Percentiles rank a stretch among this genome's conserved stretches.
Conservation (phyloP, 1,140 invertebrate species). For the Sesamia nonagrioides region DNA sequence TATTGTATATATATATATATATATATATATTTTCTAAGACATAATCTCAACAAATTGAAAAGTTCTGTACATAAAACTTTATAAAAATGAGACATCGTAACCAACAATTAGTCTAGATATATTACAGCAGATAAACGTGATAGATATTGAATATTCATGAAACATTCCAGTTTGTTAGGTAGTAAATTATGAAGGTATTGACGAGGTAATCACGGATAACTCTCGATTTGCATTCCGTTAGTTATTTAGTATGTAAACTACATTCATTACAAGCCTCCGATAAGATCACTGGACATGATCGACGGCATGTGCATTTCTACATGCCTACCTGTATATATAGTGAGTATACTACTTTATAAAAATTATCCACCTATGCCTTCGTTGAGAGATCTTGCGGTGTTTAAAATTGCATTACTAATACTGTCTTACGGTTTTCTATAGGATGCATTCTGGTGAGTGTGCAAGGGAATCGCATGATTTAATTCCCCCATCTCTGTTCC, state of each 20-base stretch:
- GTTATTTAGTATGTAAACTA: conserved; percentile 48
- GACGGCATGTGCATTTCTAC: conserved; percentile 55
- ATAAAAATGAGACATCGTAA: conserved; percentile 15
- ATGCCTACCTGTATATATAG: conserved; percentile 50
- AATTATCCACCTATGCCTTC: conserved; percentile 24
- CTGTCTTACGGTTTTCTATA: too few relatives aligned
- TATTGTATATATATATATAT: too few relatives aligned
- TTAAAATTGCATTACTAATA: background rate
- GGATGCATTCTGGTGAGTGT: too few relatives aligned
- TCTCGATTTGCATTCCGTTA: conserved; percentile 44
- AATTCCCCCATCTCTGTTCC: too few relatives aligned
- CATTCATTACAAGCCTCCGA: conserved; percentile 55
- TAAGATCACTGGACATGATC: conserved; percentile 49
- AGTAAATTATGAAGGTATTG: conserved; percentile 37
- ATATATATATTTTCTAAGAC: conserved; percentile 5
- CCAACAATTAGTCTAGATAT: conserved; percentile 20
- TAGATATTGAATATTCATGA: conserved; percentile 33
- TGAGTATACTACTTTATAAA: conserved; percentile 44
- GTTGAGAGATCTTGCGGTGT: conserved; percentile 8
- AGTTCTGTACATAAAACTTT: background rate
- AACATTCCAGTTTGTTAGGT: conserved; percentile 32
- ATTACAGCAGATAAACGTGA: conserved; percentile 4
- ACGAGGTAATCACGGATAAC: conserved; percentile 10
- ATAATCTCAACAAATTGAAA: background rate
- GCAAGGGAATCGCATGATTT: too few relatives aligned